Conservation (phyloP, 2,797 vertebrate genomes). For the Siniperca obscura region DNA sequence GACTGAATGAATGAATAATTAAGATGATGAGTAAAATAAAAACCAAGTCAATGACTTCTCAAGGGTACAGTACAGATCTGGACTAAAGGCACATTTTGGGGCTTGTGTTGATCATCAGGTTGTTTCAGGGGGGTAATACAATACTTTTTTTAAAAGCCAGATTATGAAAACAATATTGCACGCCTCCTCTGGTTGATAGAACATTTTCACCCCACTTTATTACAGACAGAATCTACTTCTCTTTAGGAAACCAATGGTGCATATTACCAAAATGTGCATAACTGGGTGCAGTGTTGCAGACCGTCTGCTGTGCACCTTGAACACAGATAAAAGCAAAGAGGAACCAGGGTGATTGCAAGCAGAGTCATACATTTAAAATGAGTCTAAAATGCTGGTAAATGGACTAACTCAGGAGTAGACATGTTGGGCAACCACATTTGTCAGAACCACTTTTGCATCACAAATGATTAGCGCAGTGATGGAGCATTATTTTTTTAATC, state of each 20-base stretch:
- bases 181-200: constrained; percentile 18
- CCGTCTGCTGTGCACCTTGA: constrained; percentile 17
- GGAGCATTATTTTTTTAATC: constrained; percentile 68
- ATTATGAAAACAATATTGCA: constrained; percentile 22
- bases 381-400: constrained; percentile 53
- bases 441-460: constrained; percentile 59
- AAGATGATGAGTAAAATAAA: constrained; percentile 30
- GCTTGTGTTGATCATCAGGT: background rate
- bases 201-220: constrained; percentile 39
- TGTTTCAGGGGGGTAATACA: background rate
- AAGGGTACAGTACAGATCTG: constrained; percentile 19
- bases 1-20: constrained; percentile 42
- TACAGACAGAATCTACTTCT: constrained; percentile 22
- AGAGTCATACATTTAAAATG: constrained; percentile 31
- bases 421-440: constrained; percentile 48
- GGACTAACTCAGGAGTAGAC: constrained; percentile 34
- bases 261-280: background rate
- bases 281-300: constrained; percentile 22
- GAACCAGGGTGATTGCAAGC: background rate
- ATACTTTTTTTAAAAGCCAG: background rate
- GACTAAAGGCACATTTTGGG: background rate
- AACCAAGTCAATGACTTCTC: constrained; percentile 40
- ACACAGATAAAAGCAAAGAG: constrained; percentile 1
- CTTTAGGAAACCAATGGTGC: constrained; percentile 31
- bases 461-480: constrained; percentile 43